phyloP scores from a whole-genome alignment of 2,113 vertebrate genomes.

The Nansenia antarctica region DNA sequence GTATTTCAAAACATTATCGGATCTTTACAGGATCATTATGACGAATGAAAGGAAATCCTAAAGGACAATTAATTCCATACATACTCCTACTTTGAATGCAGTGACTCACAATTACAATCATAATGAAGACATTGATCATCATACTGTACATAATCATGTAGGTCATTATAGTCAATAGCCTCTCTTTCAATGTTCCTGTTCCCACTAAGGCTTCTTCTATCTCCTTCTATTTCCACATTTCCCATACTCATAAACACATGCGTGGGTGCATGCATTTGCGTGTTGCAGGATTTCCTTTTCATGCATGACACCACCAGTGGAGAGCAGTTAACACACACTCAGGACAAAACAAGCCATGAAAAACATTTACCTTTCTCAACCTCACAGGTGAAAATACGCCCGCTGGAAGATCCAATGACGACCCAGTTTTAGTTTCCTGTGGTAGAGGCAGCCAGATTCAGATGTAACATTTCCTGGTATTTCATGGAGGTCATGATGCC shows the following conservation, averaged over 20 bases:
- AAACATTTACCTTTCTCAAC: conserved; percentile 36
- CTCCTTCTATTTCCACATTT: too few species aligned
- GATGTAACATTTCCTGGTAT: too few species aligned
- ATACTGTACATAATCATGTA: not conserved
- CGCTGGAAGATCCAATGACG: too few species aligned
- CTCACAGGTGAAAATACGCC: conserved; percentile 14
- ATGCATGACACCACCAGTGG: too few species aligned
- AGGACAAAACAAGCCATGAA: conserved; percentile 20
- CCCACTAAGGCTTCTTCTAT: too few species aligned
- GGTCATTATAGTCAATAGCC: not conserved
- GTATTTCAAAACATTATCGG: too few species aligned
- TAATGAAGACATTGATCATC: conserved; percentile 31
- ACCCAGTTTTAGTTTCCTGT: too few species aligned
- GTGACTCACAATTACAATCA: conserved; percentile 29
- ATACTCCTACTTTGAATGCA: conserved; percentile 26
- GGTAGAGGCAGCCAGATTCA: too few species aligned
- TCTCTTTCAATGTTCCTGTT: too few species aligned
- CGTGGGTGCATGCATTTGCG: conserved; percentile 1
- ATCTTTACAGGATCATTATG: too few species aligned
- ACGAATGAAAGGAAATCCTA: not conserved
- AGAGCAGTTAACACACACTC: conserved; percentile 22
- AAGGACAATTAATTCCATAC: conserved; percentile 50
- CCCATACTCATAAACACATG: not conserved
- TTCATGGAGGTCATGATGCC: too few species aligned
- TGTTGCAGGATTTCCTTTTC: too few species aligned